Evolutionary conservation across 2,113 vertebrate genomes (phyloP), one percentile per base, ranked within the genome.

Genomic region (Bagarius yarrelli): DNA sequence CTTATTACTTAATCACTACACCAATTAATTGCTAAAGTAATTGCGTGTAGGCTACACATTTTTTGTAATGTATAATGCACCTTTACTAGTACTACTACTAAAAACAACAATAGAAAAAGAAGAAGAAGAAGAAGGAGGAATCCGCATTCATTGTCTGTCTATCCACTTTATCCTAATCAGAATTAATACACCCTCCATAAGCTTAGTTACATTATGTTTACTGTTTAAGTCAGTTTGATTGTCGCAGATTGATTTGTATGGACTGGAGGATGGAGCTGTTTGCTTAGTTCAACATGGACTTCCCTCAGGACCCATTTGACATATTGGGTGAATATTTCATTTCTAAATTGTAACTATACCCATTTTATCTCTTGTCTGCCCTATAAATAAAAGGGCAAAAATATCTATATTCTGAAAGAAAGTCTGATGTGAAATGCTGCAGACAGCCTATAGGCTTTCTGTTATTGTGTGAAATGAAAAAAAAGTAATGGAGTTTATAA

Each of bases 401-500:
- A 27, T 18, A 9, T 11, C n/a, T n/a, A n/a, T n/a, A n/a, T n/a
- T n/a, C n/a, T n/a, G n/a, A n/a, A 32, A 25, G 27, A 63, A 30
- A n/a, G 21, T 59, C 40, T 18, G 47, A 9, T 59, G 36, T 19
- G 6, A 15, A 36, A 57, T 40, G 47, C 40, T 70, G 18, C 16
- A 59, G 36, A 56, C 9, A 71, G 9, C 36, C 78, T 32, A 32
- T n/a, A 23, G 70, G 50, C 5, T 30, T 13, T 57, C 16, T 21
- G 47, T 55, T 47, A 71, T 50, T 59, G 34, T 27, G n/a, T 44
- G 25, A 44, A 47, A 15, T n/a, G 16, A 27, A 30, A 61, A 66
- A 77, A 78, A 67, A 61, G 18, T 53, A 77, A 78, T n/a, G 8
- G 8, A 52, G 19, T 53, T 78, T n/a, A 15, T 64, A 64, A 12